Conservation (phyloP, 2,888 invertebrate species). For the Cosmopolites sordidus region DNA sequence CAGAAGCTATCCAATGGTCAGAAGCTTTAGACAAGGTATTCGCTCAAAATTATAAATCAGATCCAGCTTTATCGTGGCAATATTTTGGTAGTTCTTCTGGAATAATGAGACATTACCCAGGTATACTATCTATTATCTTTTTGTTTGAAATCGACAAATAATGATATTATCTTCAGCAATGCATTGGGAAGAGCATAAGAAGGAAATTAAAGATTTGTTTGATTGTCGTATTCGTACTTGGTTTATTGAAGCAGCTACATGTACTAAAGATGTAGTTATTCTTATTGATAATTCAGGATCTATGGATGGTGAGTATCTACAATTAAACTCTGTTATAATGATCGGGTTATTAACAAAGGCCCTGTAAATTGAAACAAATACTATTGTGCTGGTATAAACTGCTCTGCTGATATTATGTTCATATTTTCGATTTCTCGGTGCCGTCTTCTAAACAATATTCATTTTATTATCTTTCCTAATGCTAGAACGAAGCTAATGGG, state of each 20-base stretch:
- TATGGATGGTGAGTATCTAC: constrained; percentile 70
- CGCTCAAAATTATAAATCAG: constrained; percentile 76
- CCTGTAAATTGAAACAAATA: too few relatives aligned
- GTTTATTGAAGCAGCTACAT: constrained; percentile 97
- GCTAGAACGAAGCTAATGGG: too few relatives aligned
- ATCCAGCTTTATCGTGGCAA: constrained; percentile 93
- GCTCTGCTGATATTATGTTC: too few relatives aligned
- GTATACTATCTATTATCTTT: constrained; percentile 24
- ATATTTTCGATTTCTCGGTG: too few relatives aligned
- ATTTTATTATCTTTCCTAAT: too few relatives aligned
- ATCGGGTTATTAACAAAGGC: too few relatives aligned
- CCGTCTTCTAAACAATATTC: too few relatives aligned
- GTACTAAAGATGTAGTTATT: constrained; percentile 95
- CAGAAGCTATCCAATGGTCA: constrained; percentile 87
- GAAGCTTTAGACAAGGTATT: constrained; percentile 80
- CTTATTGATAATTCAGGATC: constrained; percentile 94
- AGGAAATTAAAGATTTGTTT: constrained; percentile 54
- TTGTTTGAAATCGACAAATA: too few relatives aligned
- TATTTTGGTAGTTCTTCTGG: constrained; percentile 95
- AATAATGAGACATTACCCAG: constrained; percentile 86
- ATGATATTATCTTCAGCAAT: constrained; percentile 31
- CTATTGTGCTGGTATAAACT: too few relatives aligned
- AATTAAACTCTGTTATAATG: neutral
- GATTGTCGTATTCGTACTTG: constrained; percentile 91
- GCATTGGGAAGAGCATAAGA: constrained; percentile 44